phyloP scores from a whole-genome alignment of 2,888 invertebrate genomes.

The Pterostichus madidus region DNA sequence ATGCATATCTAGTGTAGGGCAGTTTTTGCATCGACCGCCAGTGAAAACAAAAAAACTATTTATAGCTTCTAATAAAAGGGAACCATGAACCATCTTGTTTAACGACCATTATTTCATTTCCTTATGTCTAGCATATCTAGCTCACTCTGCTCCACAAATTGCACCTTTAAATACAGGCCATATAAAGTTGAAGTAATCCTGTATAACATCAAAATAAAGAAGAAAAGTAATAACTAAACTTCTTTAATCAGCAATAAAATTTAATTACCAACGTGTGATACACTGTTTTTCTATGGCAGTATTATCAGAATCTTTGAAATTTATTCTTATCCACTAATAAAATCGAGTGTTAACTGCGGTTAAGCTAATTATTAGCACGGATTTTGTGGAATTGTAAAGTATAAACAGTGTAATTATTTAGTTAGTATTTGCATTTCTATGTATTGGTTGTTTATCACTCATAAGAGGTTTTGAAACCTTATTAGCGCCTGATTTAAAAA shows the following conservation, averaged over 20 bases:
- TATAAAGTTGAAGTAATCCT: not conserved
- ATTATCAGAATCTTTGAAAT: not conserved
- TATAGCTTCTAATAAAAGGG: slow-evolving; percentile 10
- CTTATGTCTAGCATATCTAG: not conserved
- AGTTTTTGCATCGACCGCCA: not conserved
- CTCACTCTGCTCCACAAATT: not conserved
- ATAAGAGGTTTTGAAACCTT: slow-evolving; percentile 43
- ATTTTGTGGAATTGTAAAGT: not conserved
- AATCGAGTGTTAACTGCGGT: slow-evolving; percentile 17
- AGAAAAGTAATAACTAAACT: slow-evolving; percentile 11
- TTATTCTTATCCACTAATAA: not conserved
- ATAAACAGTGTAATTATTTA: slow-evolving; percentile 35
- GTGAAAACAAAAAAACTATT: slow-evolving; percentile 7
- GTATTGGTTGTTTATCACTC: slow-evolving; percentile 39
- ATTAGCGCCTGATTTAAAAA: slow-evolving; percentile 48
- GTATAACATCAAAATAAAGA: not conserved
- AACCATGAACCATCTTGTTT: not conserved
- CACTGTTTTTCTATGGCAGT: not conserved
- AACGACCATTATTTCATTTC: slow-evolving; percentile 23
- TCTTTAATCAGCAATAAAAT: slow-evolving; percentile 28
- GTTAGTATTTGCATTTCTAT: slow-evolving; percentile 37
- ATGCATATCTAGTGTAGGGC: not conserved
- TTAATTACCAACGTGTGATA: slow-evolving; percentile 1
- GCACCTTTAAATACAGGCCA: not conserved
- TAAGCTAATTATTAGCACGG: slow-evolving; percentile 4